Percentiles rank a stretch among this genome's conserved stretches.
phyloP scores from a whole-genome alignment of 1,140 invertebrate species.

The Magallana gigas region DNA sequence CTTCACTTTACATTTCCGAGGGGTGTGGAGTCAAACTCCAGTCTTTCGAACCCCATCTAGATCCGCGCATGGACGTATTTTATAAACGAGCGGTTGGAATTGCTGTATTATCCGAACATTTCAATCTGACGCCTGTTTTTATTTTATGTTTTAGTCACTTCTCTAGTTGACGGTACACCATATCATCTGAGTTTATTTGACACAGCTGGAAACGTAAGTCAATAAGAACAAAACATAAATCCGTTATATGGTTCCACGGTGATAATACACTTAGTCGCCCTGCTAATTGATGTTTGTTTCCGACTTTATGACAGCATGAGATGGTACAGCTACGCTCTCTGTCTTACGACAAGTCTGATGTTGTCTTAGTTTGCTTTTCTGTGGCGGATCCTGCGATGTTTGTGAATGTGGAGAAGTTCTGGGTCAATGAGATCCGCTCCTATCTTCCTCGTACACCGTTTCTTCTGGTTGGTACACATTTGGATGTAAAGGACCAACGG shows the following conservation, averaged over 20 bases:
- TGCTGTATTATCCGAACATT: no score
- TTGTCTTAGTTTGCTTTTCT: slow-evolving; percentile 99
- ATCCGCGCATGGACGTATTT: no score
- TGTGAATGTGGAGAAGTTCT: slow-evolving; percentile 96
- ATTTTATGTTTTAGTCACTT: slow-evolving; percentile 64
- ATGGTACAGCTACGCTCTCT: slow-evolving; percentile 84
- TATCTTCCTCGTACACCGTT: slow-evolving; percentile 90
- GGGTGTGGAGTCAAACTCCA: no score
- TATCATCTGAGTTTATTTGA: slow-evolving; percentile 71
- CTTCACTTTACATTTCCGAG: no score
- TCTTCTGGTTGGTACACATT: slow-evolving; percentile 85
- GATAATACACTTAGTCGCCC: not conserved
- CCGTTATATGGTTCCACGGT: not conserved
- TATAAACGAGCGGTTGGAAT: no score
- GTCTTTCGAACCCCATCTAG: no score
- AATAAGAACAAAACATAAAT: not conserved
- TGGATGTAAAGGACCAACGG: slow-evolving; percentile 56
- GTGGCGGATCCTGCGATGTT: slow-evolving; percentile 98
- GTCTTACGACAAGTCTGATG: slow-evolving; percentile 98
- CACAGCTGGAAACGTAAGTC: slow-evolving; percentile 69
- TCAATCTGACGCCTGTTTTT: no score
- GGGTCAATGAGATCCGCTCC: slow-evolving; percentile 82
- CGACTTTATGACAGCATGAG: slow-evolving; percentile 18
- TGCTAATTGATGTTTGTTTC: not conserved
- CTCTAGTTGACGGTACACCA: slow-evolving; percentile 62